Conservation (phyloP, 2,888 invertebrate genomes). For the Orthonychiurus folsomi region DNA sequence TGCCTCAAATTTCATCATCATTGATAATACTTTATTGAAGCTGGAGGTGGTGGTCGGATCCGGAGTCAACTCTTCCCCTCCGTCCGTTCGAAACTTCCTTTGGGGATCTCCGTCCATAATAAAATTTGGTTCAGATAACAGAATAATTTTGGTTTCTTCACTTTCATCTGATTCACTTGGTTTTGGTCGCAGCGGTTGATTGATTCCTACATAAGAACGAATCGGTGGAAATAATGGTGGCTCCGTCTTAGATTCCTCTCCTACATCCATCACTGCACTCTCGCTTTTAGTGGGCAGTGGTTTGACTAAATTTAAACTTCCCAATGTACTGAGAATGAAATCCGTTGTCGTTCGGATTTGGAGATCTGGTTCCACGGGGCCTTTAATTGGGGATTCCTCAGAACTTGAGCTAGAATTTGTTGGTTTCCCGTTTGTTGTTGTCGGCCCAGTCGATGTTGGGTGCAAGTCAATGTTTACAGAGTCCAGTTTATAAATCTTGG, state of each 20-base stretch:
- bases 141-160: constrained; percentile 10
- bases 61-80: constrained; percentile 19
- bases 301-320: constrained; percentile 36
- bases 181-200: constrained; percentile 59
- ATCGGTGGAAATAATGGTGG: constrained; percentile 50
- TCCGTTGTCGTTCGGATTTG: constrained; percentile 30
- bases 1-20: constrained; percentile 34
- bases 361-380: not conserved
- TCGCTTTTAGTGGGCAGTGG: constrained; percentile 17
- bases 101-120: constrained; percentile 5
- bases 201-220: constrained; percentile 68
- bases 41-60: constrained; percentile 32
- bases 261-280: constrained; percentile 2
- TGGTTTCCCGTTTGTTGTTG: not conserved
- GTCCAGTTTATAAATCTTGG: constrained; percentile 36
- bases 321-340: constrained; percentile 34
- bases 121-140: constrained; percentile 5
- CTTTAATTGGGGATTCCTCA: not conserved
- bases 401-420: not conserved
- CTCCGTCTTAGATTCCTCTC: constrained; percentile 2
- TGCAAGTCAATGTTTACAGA: constrained; percentile 32
- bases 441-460: not conserved
- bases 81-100: constrained; percentile 25
- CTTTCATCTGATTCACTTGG: constrained; percentile 51
- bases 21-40: constrained; percentile 35